These are phyloP conservation scores for Calyptommatus sinebrachiatus DNA, from an alignment of 2,113 vertebrate species.

Conservation along the genomic window DNA sequence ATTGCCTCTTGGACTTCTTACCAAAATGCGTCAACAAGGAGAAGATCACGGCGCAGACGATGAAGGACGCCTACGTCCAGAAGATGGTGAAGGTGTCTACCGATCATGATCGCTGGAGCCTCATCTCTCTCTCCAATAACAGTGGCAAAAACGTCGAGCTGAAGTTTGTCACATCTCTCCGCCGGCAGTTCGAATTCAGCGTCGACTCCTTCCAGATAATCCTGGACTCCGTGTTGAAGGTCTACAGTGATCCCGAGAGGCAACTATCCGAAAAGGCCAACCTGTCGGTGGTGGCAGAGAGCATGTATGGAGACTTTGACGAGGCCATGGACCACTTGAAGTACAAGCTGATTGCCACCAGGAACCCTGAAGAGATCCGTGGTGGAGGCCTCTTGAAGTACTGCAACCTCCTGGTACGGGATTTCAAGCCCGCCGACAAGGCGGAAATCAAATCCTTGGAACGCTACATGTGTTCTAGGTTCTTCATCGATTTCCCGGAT, in stretches of 20 bases:
- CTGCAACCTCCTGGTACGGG: conserved; percentile 89
- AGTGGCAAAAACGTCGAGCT: conserved; percentile 95
- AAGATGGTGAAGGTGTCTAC: conserved; percentile 97
- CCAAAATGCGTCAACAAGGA: conserved; percentile 91
- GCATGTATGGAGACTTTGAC: conserved; percentile 93
- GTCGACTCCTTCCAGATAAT: conserved; percentile 97
- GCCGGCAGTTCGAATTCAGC: conserved; percentile 96
- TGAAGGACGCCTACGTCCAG: conserved; percentile 96
- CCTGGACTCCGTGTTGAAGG: conserved; percentile 83
- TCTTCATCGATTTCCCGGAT: conserved; percentile 97
- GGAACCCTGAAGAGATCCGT: conserved; percentile 93
- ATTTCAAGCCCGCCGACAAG: conserved; percentile 88
- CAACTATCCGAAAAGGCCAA: conserved; percentile 58
- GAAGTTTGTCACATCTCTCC: conserved; percentile 88
- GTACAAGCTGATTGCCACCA: conserved; percentile 87
- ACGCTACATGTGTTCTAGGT: conserved; percentile 97
- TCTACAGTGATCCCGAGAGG: conserved; percentile 76
- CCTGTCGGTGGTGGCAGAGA: conserved; percentile 85
- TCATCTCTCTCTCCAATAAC: conserved; percentile 96
- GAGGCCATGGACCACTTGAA: conserved; percentile 91
- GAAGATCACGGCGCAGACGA: conserved; percentile 87
- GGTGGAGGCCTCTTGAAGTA: conserved; percentile 96
- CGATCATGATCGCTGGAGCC: conserved; percentile 91
- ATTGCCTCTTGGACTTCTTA: conserved; percentile 87
- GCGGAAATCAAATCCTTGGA: conserved; percentile 91